Percentiles rank a stretch among this genome's conserved stretches.
Conservation (phyloP, 2,113 vertebrate species). For the Odontophorus gujanensis region DNA sequence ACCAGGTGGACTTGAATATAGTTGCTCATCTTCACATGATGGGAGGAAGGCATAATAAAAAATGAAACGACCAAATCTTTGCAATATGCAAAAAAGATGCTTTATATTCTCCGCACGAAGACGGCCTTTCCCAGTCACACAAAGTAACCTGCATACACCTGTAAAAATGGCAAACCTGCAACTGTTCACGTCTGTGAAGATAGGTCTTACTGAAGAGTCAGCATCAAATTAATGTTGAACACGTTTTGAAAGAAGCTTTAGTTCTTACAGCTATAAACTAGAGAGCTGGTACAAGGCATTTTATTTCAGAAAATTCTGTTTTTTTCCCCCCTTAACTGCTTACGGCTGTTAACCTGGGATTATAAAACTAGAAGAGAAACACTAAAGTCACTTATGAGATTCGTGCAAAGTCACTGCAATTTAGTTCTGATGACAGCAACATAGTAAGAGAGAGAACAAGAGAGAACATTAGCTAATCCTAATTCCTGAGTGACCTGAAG, state of each 20-base stretch:
- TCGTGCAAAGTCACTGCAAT: background rate
- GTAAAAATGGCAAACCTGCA: background rate
- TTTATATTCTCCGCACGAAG: background rate
- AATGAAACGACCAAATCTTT: constrained; percentile 35
- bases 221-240: background rate
- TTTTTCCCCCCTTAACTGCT: background rate
- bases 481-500: background rate
- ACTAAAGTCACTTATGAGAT: background rate
- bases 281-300: background rate
- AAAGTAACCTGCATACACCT: background rate
- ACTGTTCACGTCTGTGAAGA: background rate
- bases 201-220: background rate
- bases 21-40: constrained; percentile 79
- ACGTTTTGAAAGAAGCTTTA: background rate
- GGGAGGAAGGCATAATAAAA: constrained; percentile 66
- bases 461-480: background rate
- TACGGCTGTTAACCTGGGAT: background rate
- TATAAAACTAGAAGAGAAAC: background rate
- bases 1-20: constrained; percentile 77
- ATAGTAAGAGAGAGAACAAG: background rate
- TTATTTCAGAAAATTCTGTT: background rate
- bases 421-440: background rate
- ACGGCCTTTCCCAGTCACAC: background rate
- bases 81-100: background rate
- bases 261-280: background rate